Conservation (phyloP, 2,888 invertebrate species). For the Lasius fuliginosus region DNA sequence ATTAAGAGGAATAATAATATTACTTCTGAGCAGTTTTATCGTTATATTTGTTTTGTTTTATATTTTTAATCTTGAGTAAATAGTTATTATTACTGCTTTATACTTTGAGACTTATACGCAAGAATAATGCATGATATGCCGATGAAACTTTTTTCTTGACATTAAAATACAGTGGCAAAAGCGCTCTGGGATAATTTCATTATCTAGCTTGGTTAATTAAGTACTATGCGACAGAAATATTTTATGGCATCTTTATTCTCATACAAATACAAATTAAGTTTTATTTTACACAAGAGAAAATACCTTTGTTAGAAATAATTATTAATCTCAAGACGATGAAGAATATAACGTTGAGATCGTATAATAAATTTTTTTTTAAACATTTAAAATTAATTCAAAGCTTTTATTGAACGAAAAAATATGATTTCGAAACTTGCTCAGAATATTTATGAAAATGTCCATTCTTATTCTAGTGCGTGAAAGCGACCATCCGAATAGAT, state of each 20-base stretch:
- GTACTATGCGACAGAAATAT: neutral
- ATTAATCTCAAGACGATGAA: neutral
- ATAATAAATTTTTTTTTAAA: neutral
- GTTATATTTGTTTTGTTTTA: neutral
- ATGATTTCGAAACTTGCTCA: neutral
- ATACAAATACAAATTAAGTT: conserved; percentile 33
- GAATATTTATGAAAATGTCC: neutral
- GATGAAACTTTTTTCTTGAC: conserved; percentile 20
- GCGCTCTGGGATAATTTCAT: conserved; percentile 25
- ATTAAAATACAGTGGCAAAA: conserved; percentile 13
- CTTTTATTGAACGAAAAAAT: neutral
- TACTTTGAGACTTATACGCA: neutral
- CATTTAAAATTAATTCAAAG: neutral
- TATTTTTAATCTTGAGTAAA: conserved; percentile 10
- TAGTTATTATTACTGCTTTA: conserved; percentile 18
- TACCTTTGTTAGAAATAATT: neutral
- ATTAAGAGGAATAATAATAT: neutral
- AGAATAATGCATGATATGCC: conserved; percentile 9
- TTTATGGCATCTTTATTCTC: conserved; percentile 30
- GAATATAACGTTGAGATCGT: neutral
- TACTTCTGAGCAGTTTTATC: neutral
- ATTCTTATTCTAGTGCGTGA: neutral
- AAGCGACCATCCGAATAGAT: neutral
- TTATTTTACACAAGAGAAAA: conserved; percentile 50
- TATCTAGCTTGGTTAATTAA: conserved; percentile 45